phyloP scores from a whole-genome alignment of 2,113 vertebrate genomes.

The Balaeniceps rex region DNA sequence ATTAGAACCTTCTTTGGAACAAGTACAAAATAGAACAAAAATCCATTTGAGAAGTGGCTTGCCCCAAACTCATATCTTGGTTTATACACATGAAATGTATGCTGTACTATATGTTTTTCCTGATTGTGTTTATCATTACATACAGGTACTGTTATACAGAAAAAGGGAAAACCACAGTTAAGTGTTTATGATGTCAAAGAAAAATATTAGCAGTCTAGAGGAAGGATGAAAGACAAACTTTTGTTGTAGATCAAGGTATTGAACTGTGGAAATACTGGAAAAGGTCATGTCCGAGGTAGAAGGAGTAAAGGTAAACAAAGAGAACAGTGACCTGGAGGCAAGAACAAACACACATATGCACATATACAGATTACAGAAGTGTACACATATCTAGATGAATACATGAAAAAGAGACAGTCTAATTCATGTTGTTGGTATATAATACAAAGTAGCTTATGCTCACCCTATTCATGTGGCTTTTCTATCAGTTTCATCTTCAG shows the following conservation, averaged over 20 bases:
- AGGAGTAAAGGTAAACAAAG: background rate
- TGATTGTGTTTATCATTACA: background rate
- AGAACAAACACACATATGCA: background rate
- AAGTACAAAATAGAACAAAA: background rate
- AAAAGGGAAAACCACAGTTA: background rate
- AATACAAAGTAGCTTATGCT: background rate
- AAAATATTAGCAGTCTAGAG: background rate
- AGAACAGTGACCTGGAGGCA: background rate
- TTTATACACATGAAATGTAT: background rate
- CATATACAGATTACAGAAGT: background rate
- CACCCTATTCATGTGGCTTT: background rate
- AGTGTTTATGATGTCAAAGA: background rate
- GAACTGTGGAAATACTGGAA: background rate
- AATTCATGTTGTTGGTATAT: background rate
- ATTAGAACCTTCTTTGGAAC: background rate
- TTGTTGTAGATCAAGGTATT: background rate
- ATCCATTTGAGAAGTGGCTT: background rate
- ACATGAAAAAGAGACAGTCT: background rate
- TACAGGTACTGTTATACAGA: background rate
- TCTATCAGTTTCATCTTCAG: background rate
- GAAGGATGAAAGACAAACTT: background rate
- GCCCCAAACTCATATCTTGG: background rate
- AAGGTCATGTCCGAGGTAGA: too few relatives aligned
- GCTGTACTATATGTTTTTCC: background rate
- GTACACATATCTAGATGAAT: background rate